Conservation (phyloP, 2,888 invertebrate genomes). For the Phrixothrix hirtus region DNA sequence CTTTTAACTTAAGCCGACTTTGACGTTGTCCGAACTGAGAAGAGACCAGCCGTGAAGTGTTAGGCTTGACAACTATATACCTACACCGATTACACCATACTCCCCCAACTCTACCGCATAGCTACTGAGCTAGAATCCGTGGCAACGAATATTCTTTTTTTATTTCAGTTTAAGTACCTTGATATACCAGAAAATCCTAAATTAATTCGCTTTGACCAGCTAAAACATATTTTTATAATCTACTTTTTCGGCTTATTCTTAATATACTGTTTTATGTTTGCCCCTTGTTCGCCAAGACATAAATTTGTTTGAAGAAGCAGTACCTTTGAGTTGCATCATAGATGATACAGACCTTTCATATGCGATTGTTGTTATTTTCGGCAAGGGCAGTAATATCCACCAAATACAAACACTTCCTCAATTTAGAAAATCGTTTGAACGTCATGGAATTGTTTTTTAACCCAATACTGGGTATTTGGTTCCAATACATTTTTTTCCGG, state of each 20-base stretch:
- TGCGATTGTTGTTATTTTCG: constrained; percentile 3
- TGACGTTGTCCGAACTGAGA: too few relatives aligned
- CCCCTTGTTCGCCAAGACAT: constrained; percentile 2
- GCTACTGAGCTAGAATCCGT: too few relatives aligned
- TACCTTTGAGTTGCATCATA: constrained; percentile 5
- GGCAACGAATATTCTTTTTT: too few relatives aligned
- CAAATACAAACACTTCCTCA: background rate
- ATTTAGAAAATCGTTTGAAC: constrained; percentile 4
- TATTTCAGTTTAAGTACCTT: too few relatives aligned
- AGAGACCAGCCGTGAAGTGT: too few relatives aligned
- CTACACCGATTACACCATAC: too few relatives aligned
- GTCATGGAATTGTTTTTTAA: constrained; percentile 2
- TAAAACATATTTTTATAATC: constrained; percentile 6
- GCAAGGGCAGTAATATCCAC: constrained; percentile 1
- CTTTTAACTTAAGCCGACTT: too few relatives aligned
- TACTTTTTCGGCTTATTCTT: constrained; percentile 9
- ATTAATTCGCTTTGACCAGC: constrained; percentile 1
- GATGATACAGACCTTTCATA: constrained; percentile 5
- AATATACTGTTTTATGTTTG: constrained; percentile 9
- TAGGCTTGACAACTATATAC: too few relatives aligned
- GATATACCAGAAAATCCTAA: constrained; percentile 4
- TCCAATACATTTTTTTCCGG: constrained; percentile 1
- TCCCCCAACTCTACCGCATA: too few relatives aligned
- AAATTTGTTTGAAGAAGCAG: constrained; percentile 2
- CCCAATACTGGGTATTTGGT: background rate